Evolutionary conservation across 2,797 vertebrate genomes (phyloP), one percentile per base, ranked within the genome.

Genomic region (Helicolenus hilgendorfi): DNA sequence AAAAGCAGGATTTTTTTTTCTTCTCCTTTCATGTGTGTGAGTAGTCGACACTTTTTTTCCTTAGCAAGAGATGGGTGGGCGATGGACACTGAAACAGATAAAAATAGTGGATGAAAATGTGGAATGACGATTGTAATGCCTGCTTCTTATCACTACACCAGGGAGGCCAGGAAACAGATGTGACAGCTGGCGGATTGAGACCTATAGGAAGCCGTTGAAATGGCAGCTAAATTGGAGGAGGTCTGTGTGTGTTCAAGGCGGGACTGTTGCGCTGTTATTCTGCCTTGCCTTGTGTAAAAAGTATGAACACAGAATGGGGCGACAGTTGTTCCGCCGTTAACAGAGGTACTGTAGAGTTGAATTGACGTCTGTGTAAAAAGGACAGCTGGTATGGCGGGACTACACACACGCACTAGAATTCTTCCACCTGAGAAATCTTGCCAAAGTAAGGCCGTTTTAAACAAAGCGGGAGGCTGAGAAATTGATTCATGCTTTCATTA

Each of bases 161-260:
- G 35, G 81, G 60, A 85, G 82, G 85, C 63, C 72, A 77, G 87
- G 85, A 94, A 93, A 92, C 86, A 94, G 92, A 96, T 91, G 85
- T 92, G 94, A 95, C 94, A 96, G 93, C 92, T 94, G 93, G 89
- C 38, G 58, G 92, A 96, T 83, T 90, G 90, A 94, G 88, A 94
- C 91, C 84, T 69, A 72, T 77, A 88, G 87, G 91, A 93, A 94
- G 87, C 81, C 89, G 77, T 38, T 91, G 89, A 94, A 94, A 96
- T 89, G 81, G 83, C 81, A 85, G 58, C 88, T 81, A 90, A 91
- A 92, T 92, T 94, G 88, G 80, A 91, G 90, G 84, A 84, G 81
- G 87, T 87, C 5, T 45, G 10, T 75, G 45, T 74, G 49, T 78
- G 90, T 86, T 71, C n/a, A 33, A 56, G 11, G 13, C 1, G 11